Conservation (phyloP, 2,888 invertebrate genomes). For the Caenorhabditis virilis region DNA sequence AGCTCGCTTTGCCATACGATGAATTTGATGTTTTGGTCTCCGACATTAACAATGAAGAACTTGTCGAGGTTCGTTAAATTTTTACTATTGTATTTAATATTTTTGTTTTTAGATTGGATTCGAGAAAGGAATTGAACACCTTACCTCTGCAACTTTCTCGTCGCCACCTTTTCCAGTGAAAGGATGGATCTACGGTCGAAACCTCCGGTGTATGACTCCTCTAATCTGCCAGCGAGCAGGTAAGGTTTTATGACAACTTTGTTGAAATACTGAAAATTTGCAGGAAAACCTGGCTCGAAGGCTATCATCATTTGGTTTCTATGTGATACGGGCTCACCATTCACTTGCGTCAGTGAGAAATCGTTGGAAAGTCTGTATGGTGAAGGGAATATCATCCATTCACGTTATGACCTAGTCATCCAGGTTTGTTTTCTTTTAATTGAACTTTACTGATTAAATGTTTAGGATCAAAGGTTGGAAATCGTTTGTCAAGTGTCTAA, state of each 20-base stretch:
- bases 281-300: constrained; percentile 23
- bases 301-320: constrained; percentile 40
- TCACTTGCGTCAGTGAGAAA: constrained; percentile 38
- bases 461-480: constrained; percentile 36
- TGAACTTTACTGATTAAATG: constrained; percentile 15
- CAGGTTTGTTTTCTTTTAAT: constrained; percentile 39
- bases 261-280: constrained; percentile 7
- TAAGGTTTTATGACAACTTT: constrained; percentile 12
- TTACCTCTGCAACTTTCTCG: constrained; percentile 29
- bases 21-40: constrained; percentile 41
- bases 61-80: constrained; percentile 22
- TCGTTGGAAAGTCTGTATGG: constrained; percentile 30
- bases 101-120: constrained; percentile 25
- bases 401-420: constrained; percentile 14
- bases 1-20: constrained; percentile 26
- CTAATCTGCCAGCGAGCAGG: constrained; percentile 33
- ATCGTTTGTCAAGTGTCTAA: constrained; percentile 42
- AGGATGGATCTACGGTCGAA: constrained; percentile 27
- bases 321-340: constrained; percentile 24
- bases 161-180: constrained; percentile 38
- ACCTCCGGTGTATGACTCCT: constrained; percentile 39
- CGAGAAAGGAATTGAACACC: constrained; percentile 27
- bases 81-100: constrained; percentile 23
- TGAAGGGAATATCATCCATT: constrained; percentile 18
- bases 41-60: constrained; percentile 39